Base-by-base conservation (phyloP, 1,140 invertebrate species). In the Planococcus citri region DNA sequence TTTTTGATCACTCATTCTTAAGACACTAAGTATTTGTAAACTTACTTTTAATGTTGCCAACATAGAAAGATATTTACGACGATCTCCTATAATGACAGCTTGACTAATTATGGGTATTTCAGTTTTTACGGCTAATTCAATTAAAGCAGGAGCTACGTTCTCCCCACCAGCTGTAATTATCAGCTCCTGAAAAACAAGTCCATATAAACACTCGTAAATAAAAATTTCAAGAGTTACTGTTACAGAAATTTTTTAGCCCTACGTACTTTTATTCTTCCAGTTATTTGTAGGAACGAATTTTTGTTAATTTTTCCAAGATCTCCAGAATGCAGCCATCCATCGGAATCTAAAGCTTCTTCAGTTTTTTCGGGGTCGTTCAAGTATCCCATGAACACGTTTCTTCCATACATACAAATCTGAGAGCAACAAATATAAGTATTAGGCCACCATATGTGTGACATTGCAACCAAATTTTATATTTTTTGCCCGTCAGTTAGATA, bases 91-190 rank as follows among this genome's bases (percentile, higher is more conserved):
- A 22, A 95, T 79, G 74, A 95, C 83, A 4, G 86, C 90, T 77
- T 95, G 89, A 73, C 88, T 90, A 1, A 96, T 77, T 70, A 83
- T 82, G 12, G 89, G 85, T 60, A 95, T 78, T 76, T 90, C 86
- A 0, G 83, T 77, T 74, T 91, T 88, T 1, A 96, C 82, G 25
- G 82, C 79, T 71, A 94, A 87, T 80, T 97, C 94, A 70, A 95
- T 91, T 20, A 86, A 83, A 27, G 93, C 85, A 3, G 94, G 92
- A 14, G 93, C 84, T 72, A 96, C 83, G 77, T 97, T 97, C 81
- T 97, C 93, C 22, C 94, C 94, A n/a, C 93, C 94, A 51, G 92
- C 91, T 4, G 94, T 97, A 70, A 95, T 94, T 3, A 97, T 82
- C 1, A 96, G 73, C 76, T 95, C 92, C 83, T 86, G 73, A 0